Conservation (phyloP, 2,113 vertebrate species). For the Odontesthes bonariensis region DNA sequence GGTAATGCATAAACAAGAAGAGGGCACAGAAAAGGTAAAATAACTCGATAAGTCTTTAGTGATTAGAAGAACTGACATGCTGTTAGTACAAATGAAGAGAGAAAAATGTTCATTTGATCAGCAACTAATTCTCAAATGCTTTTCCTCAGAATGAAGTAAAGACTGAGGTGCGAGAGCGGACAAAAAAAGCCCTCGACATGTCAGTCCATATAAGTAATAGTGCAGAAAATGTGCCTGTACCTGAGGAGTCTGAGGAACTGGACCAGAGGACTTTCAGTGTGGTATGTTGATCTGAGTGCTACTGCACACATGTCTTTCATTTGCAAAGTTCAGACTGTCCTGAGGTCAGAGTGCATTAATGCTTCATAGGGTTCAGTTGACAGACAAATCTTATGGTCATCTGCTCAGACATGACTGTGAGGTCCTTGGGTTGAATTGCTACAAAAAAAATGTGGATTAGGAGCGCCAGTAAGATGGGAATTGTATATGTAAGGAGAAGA, state of each 20-base stretch:
- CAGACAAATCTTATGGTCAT: no score
- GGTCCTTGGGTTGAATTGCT: no score
- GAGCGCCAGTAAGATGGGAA: no score
- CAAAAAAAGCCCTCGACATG: slow-evolving; percentile 87
- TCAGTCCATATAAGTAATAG: slow-evolving; percentile 90
- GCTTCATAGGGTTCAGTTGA: no score
- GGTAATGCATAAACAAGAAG: slow-evolving; percentile 87
- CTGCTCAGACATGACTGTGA: no score
- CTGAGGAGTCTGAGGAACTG: slow-evolving; percentile 95
- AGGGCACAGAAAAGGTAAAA: slow-evolving; percentile 85
- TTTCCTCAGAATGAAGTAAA: slow-evolving; percentile 86
- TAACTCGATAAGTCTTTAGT: background rate
- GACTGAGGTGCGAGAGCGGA: slow-evolving; percentile 87
- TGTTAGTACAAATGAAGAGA: background rate
- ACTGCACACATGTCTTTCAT: no score
- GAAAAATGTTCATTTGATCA: background rate
- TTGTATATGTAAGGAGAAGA: no score
- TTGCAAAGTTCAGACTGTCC: no score
- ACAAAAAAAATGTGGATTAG: no score
- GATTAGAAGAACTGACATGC: background rate
- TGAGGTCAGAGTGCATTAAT: no score
- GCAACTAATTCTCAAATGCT: background rate
- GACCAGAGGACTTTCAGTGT: slow-evolving; percentile 99
- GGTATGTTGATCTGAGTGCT: slow-evolving; percentile 85
- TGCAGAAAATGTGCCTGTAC: slow-evolving; percentile 88